Evolutionary conservation across 2,113 vertebrate genomes (phyloP).

Genomic region (Gopherus flavomarginatus): DNA sequence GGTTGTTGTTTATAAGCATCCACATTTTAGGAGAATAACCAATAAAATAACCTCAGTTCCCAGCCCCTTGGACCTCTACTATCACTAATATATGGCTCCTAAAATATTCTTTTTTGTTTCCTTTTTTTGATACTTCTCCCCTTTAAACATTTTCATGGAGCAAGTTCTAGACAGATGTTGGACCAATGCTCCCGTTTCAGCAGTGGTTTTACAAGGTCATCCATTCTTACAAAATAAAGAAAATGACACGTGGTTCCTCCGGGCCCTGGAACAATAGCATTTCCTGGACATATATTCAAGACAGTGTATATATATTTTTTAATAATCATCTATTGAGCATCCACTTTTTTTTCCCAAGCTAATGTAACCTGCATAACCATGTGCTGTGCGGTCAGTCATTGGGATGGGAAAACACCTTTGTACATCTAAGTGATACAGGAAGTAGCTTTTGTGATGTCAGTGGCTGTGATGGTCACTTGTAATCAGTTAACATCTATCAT

Average conservation of each 20-base stretch:
- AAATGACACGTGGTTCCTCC: background rate
- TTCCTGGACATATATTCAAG: background rate
- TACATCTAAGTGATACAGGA: background rate
- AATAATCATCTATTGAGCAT: background rate
- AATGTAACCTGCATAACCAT: fast-evolving
- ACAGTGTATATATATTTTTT: fast-evolving
- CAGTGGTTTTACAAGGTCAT: background rate
- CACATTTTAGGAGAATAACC: background rate
- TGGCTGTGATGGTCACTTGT: too few species aligned
- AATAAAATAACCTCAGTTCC: fast-evolving
- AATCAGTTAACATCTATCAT: too few species aligned
- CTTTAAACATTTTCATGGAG: fast-evolving
- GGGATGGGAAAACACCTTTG: background rate
- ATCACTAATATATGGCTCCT: background rate
- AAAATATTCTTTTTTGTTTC: background rate
- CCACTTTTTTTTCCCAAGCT: background rate
- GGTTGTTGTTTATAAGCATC: background rate
- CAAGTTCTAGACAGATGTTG: background rate
- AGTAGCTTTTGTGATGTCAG: fast-evolving
- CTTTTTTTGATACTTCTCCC: background rate
- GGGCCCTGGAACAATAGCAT: background rate
- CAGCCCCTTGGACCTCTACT: background rate
- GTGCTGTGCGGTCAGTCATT: background rate
- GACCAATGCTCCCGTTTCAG: background rate
- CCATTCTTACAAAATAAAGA: fast-evolving